Conservation (phyloP, 2,888 invertebrate genomes). For the Drosophila setosimentum region DNA sequence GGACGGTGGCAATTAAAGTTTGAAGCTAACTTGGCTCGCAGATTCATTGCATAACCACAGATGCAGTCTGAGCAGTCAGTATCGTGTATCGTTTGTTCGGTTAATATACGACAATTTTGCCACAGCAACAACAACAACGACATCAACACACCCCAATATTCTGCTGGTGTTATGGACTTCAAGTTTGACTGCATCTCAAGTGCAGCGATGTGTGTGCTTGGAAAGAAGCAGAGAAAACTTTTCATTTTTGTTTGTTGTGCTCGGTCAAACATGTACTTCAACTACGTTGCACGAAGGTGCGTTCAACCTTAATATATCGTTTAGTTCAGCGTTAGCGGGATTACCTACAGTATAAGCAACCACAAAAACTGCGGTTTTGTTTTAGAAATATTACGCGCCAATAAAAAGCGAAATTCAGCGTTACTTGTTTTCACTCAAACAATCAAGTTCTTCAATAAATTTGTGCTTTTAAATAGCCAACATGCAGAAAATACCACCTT, state of each 20-base stretch:
- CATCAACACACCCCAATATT: conserved; percentile 4
- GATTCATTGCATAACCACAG: conserved; percentile 55
- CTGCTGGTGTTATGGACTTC: conserved; percentile 30
- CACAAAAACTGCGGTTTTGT: neutral
- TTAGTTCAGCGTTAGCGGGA: conserved; percentile 18
- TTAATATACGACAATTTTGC: conserved; percentile 63
- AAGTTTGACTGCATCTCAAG: conserved; percentile 50
- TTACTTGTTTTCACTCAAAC: neutral
- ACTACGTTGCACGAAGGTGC: conserved; percentile 27
- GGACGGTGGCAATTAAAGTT: conserved; percentile 72
- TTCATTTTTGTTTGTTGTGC: conserved; percentile 18
- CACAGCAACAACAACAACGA: conserved; percentile 23
- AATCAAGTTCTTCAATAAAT: neutral
- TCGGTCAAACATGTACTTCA: conserved; percentile 38
- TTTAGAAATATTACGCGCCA: neutral
- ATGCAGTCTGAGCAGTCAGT: conserved; percentile 25
- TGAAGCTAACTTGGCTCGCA: conserved; percentile 62
- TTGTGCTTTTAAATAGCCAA: neutral
- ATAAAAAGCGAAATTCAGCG: neutral
- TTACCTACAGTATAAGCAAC: conserved; percentile 9
- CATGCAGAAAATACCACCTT: neutral
- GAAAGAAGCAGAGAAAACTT: conserved; percentile 9
- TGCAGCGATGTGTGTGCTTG: conserved; percentile 47
- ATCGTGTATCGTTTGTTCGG: conserved; percentile 53
- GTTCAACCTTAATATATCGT: conserved; percentile 16